A percentile compares a stretch with the other conserved stretches of the same genome.
These are phyloP conservation scores for Lucilia cuprina DNA, from an alignment of 1,140 invertebrate species.

Conservation along the genomic window DNA sequence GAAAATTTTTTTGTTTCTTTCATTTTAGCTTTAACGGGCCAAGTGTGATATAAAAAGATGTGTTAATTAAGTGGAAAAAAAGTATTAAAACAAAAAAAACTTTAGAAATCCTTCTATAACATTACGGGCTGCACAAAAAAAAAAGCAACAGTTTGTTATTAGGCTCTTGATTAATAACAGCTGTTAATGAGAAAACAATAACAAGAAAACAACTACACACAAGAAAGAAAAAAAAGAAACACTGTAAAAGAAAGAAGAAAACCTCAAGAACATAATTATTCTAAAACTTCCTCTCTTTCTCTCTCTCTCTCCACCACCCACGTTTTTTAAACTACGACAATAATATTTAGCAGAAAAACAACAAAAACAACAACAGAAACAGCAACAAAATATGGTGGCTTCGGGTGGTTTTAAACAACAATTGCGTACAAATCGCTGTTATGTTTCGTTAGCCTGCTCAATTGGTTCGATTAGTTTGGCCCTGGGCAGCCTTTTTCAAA, in stretches of 20 bases:
- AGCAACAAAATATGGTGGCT: constrained; percentile 4
- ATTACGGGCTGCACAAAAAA: not conserved
- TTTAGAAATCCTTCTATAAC: not conserved
- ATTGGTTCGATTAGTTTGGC: constrained; percentile 60
- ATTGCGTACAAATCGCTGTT: constrained; percentile 47
- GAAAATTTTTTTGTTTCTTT: too few relatives aligned
- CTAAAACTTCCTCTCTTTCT: not conserved
- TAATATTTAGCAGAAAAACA: not conserved
- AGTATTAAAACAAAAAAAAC: not conserved
- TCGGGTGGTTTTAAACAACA: constrained; percentile 18
- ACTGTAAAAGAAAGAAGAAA: not conserved
- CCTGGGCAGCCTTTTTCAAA: constrained; percentile 59
- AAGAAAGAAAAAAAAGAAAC: not conserved
- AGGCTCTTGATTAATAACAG: not conserved
- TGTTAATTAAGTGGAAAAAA: not conserved
- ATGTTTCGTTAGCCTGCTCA: constrained; percentile 59
- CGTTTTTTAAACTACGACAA: too few relatives aligned
- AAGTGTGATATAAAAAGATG: not conserved
- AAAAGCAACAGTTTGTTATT: not conserved
- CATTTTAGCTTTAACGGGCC: too few relatives aligned
- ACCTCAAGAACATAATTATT: not conserved
- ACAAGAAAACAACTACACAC: not conserved
- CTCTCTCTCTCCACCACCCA: too few relatives aligned
- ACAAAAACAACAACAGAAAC: not conserved
- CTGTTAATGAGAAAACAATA: not conserved